Base-by-base conservation (phyloP, 2,888 invertebrate genomes). In the Cabera pusaria region DNA sequence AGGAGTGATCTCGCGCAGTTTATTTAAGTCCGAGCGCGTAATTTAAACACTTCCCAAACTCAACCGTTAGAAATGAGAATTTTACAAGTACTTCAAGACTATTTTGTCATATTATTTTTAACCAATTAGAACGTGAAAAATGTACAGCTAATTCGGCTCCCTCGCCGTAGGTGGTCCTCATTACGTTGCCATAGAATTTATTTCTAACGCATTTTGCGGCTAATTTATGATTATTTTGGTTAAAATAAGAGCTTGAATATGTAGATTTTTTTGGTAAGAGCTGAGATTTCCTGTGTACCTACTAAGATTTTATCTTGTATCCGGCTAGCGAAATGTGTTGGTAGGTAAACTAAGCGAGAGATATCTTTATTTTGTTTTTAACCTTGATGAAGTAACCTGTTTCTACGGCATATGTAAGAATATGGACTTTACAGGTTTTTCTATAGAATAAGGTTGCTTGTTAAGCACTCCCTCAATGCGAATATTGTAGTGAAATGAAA, bases 1-100 rank as follows among this genome's bases (percentile, higher is more conserved):
- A 72, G 80, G 65, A 80, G 76, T 76, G 80, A 78, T 80, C 82
- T 65, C 62, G 69, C 59, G 73, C 72, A 63, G 78, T 78, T 75
- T 88, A 88, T 88, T 88, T 81, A 55, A 75, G 83, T 68, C 65
- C 68, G 59, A 49, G 74, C 73, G 79, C 74, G 78, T 81, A 82
- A 82, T 85, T 85, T 83, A 84, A 80, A 76, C 80, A 74, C 74
- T 72, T 74, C 72, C 62, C 72, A 61, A 68, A 58, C 61, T 59
- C 21, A 10, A 29, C 28, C 20, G 11, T 38, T 42, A 44, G 48
- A 62, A 57, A 74, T 71, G 69, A 64, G 68, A 80, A 61, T 69
- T 66, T n/a, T n/a, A n/a, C 60, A 70, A 72, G 23, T 18, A 7
- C 65, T 72, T 71, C 63, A 64, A 62, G 17, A 49, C 57, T 59